Conservation (phyloP, 1,140 invertebrate species). For the Tetragonula clypearis region DNA sequence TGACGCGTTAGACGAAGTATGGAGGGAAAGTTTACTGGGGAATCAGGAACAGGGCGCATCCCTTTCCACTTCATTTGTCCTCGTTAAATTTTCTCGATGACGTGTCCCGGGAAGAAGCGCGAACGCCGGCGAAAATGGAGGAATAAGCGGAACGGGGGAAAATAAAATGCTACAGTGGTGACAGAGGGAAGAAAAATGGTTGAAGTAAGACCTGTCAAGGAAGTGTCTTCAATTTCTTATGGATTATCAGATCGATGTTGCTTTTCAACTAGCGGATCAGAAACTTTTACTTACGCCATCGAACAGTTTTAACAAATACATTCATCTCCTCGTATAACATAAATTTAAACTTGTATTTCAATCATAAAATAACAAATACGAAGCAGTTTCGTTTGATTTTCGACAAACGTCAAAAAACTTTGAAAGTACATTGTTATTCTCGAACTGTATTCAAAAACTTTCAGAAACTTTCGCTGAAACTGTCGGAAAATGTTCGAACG, state of each 20-base stretch:
- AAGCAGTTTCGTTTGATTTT: background rate
- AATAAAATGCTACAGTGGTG: background rate
- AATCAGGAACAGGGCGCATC: constrained; percentile 26
- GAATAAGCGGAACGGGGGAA: constrained; percentile 12
- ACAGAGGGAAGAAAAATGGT: constrained; percentile 35
- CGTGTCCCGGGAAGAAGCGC: constrained; percentile 1
- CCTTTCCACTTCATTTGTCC: constrained; percentile 46
- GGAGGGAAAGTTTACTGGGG: constrained; percentile 19
- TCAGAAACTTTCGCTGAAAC: too few species aligned
- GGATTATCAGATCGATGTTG: constrained; percentile 25
- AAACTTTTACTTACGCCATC: background rate
- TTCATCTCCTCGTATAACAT: background rate
- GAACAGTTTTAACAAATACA: background rate
- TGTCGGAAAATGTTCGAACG: too few species aligned
- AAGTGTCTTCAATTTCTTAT: constrained; percentile 21
- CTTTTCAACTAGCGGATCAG: background rate
- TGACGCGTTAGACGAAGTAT: background rate
- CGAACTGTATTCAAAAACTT: too few species aligned
- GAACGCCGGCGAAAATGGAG: constrained; percentile 10
- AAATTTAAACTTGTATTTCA: background rate
- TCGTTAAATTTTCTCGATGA: constrained; percentile 52
- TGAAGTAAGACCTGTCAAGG: constrained; percentile 1
- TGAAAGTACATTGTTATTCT: too few species aligned
- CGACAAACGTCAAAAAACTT: background rate
- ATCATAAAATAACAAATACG: background rate